These are phyloP conservation scores for Rhodophaea formosa DNA, from an alignment of 2,888 invertebrate genomes.

Conservation along the genomic window DNA sequence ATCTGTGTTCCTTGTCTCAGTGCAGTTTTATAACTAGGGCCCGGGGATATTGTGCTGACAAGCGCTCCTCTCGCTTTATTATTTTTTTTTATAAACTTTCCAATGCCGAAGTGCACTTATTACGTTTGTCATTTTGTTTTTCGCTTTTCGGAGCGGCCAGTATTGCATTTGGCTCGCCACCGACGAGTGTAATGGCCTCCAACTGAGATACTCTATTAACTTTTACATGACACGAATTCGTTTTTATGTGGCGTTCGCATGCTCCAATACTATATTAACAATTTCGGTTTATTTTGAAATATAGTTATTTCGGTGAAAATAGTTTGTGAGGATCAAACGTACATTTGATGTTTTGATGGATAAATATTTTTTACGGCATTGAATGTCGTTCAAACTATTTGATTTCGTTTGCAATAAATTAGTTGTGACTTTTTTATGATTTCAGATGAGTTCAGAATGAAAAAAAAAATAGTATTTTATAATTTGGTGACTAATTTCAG, in stretches of 20 bases:
- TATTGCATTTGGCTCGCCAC: constrained; percentile 20
- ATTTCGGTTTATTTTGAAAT: neutral
- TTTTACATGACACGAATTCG: constrained; percentile 19
- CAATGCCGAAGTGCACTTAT: constrained; percentile 34
- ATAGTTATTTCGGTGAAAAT: neutral
- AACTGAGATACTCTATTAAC: constrained; percentile 18
- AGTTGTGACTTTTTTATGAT: too few relatives aligned
- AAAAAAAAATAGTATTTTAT: too few relatives aligned
- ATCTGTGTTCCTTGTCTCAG: constrained; percentile 34
- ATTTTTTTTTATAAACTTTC: constrained; percentile 38
- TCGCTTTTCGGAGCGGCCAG: constrained; percentile 20
- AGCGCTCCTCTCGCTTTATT: constrained; percentile 39
- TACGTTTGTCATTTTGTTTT: constrained; percentile 35
- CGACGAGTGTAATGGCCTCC: constrained; percentile 16
- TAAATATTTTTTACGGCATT: too few relatives aligned
- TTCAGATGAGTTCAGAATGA: too few relatives aligned
- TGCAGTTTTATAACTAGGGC: constrained; percentile 46
- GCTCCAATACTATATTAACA: constrained; percentile 1
- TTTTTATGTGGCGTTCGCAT: constrained; percentile 8
- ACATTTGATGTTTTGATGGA: too few relatives aligned
- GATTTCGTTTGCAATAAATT: too few relatives aligned
- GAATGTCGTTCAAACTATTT: too few relatives aligned
- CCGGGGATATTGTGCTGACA: constrained; percentile 42
- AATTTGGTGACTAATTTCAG: too few relatives aligned
- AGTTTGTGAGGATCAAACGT: neutral